A percentile compares a stretch with the other conserved stretches of the same genome.
These are phyloP conservation scores for Catocala nupta DNA, from an alignment of 2,888 invertebrate genomes.

Conservation along the genomic window DNA sequence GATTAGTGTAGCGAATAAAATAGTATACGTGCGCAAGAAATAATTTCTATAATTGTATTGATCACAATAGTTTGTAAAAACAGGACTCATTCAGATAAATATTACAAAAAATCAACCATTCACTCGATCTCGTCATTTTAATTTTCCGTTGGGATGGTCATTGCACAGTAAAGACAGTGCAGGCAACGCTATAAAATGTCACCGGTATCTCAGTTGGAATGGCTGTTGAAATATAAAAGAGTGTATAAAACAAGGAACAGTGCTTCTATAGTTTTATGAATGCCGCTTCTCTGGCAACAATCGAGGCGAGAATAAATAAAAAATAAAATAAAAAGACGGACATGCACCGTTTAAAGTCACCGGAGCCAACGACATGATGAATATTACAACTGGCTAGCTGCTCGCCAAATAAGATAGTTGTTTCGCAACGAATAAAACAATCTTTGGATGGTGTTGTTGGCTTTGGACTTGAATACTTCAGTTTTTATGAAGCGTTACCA, in stretches of 20 bases:
- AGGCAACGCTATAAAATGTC: conserved; percentile 58
- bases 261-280: conserved; percentile 78
- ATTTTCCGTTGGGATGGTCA: conserved; percentile 48
- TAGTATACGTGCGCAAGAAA: too few relatives aligned
- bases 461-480: conserved; percentile 54
- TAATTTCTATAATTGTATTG: not conserved
- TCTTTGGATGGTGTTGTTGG: conserved; percentile 60
- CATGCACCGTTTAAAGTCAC: conserved; percentile 81
- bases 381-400: conserved; percentile 76
- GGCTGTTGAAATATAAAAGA: conserved; percentile 77
- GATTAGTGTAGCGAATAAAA: too few relatives aligned
- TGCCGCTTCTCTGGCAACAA: conserved; percentile 75
- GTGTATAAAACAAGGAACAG: conserved; percentile 76
- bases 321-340: conserved; percentile 65
- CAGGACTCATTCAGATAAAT: not conserved
- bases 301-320: conserved; percentile 79
- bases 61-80: not conserved
- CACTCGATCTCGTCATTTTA: conserved; percentile 41
- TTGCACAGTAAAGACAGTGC: conserved; percentile 52
- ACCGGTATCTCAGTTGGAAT: conserved; percentile 64
- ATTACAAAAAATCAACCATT: conserved; percentile 4
- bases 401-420: conserved; percentile 70
- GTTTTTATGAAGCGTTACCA: conserved; percentile 63
- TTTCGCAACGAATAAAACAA: conserved; percentile 61
- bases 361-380: conserved; percentile 79